Conservation (phyloP, 2,113 vertebrate genomes). For the Corydoras maculifer region DNA sequence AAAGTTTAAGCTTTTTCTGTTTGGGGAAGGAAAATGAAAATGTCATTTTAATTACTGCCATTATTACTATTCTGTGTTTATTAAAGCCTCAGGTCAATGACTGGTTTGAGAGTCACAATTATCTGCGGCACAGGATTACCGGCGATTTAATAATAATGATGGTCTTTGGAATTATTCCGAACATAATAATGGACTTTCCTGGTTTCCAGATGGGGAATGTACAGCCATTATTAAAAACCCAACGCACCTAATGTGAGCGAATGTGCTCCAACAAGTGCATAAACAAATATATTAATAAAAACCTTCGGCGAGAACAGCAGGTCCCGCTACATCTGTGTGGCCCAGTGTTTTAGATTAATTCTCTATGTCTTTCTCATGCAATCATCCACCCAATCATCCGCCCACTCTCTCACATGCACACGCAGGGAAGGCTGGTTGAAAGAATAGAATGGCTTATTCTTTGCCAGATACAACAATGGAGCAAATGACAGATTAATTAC, state of each 20-base stretch:
- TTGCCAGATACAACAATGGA: constrained; percentile 33
- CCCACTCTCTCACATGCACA: constrained; percentile 1
- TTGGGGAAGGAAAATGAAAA: no score
- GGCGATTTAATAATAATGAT: constrained; percentile 14
- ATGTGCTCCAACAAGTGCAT: neutral
- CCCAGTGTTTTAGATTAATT: neutral
- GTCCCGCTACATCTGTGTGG: neutral
- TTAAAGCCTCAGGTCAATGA: neutral
- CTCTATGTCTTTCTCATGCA: neutral
- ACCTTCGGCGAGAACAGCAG: neutral
- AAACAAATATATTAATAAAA: constrained; percentile 3
- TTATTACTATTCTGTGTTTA: no score
- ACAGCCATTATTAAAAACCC: neutral
- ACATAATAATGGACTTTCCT: neutral
- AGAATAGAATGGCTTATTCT: constrained; percentile 16
- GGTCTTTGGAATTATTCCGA: neutral
- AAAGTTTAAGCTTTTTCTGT: no score
- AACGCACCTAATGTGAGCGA: neutral
- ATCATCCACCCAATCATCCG: neutral
- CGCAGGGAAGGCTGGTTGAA: neutral
- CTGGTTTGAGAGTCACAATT: constrained; percentile 7
- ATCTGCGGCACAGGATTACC: constrained; percentile 4
- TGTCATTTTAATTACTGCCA: no score
- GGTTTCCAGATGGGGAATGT: neutral
- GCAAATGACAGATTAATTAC: constrained; percentile 44